Percentiles rank a stretch among this genome's conserved stretches.
Conservation (phyloP, 2,888 invertebrate species). For the Urechis unicinctus region DNA sequence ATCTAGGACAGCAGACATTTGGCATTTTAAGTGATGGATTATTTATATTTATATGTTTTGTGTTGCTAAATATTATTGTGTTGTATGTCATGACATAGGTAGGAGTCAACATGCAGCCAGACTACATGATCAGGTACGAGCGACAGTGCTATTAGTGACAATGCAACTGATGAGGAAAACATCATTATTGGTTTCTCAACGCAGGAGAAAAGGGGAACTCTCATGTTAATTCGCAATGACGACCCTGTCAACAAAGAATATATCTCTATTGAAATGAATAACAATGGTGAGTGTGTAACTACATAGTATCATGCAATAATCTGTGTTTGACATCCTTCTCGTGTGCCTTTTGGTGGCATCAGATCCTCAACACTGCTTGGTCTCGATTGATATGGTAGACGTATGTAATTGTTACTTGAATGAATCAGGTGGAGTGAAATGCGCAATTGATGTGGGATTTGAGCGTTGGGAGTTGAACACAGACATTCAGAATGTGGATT, state of each 20-base stretch:
- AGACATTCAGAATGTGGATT: conserved; percentile 74
- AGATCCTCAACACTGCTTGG: too few relatives aligned
- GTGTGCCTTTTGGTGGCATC: too few relatives aligned
- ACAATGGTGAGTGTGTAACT: conserved; percentile 63
- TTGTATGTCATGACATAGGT: conserved; percentile 65
- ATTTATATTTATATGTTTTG: not conserved
- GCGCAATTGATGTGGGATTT: conserved; percentile 94
- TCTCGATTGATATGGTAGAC: too few relatives aligned
- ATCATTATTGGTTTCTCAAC: conserved; percentile 89
- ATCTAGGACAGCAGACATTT: too few relatives aligned
- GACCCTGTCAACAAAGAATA: conserved; percentile 65
- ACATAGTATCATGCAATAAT: too few relatives aligned
- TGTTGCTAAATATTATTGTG: not conserved
- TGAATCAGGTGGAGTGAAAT: conserved; percentile 75
- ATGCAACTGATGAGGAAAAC: conserved; percentile 55
- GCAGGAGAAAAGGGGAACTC: conserved; percentile 87
- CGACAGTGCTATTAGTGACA: conserved; percentile 69
- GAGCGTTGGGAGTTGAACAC: conserved; percentile 89
- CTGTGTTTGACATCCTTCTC: too few relatives aligned
- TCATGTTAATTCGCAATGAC: conserved; percentile 67
- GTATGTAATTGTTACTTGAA: not conserved
- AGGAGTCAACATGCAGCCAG: conserved; percentile 85
- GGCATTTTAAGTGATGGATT: too few relatives aligned
- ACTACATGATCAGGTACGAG: conserved; percentile 83
- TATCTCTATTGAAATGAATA: conserved; percentile 87